Conservation (phyloP, 2,888 invertebrate species). For the Eupithecia tripunctaria region DNA sequence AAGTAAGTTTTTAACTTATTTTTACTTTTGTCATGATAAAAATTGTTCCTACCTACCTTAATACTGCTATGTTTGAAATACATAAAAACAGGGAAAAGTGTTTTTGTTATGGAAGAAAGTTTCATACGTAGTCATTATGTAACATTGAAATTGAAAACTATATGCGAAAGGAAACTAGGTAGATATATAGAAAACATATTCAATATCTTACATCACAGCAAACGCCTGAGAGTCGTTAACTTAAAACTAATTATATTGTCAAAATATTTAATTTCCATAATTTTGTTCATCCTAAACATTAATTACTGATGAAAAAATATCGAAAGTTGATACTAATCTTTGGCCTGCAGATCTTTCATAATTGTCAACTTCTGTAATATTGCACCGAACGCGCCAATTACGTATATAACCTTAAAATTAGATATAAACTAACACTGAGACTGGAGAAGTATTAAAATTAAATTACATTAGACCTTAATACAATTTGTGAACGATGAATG, state of each 20-base stretch:
- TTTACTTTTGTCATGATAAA: neutral
- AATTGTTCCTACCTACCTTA: constrained; percentile 8
- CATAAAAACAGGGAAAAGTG: neutral
- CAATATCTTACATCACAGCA: constrained; percentile 81
- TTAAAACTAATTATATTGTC: constrained; percentile 66
- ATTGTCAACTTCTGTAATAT: constrained; percentile 62
- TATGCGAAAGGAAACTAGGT: constrained; percentile 52
- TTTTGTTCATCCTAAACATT: constrained; percentile 49
- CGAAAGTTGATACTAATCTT: constrained; percentile 74
- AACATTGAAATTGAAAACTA: constrained; percentile 38
- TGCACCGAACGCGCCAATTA: constrained; percentile 66
- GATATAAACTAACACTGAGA: constrained; percentile 67
- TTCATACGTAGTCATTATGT: constrained; percentile 25
- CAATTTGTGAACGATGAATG: constrained; percentile 39
- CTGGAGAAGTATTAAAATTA: constrained; percentile 42
- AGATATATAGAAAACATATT: constrained; percentile 52
- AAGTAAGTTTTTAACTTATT: neutral
- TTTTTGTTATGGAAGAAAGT: neutral
- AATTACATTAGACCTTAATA: constrained; percentile 41
- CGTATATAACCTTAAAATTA: constrained; percentile 44
- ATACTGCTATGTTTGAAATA: constrained; percentile 8
- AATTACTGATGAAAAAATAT: constrained; percentile 50
- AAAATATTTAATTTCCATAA: constrained; percentile 57
- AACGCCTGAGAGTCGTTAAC: constrained; percentile 79
- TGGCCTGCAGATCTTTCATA: constrained; percentile 80